Base-by-base conservation (phyloP, 64 coral and sea anemone species). In the Trachythela sp. region DNA sequence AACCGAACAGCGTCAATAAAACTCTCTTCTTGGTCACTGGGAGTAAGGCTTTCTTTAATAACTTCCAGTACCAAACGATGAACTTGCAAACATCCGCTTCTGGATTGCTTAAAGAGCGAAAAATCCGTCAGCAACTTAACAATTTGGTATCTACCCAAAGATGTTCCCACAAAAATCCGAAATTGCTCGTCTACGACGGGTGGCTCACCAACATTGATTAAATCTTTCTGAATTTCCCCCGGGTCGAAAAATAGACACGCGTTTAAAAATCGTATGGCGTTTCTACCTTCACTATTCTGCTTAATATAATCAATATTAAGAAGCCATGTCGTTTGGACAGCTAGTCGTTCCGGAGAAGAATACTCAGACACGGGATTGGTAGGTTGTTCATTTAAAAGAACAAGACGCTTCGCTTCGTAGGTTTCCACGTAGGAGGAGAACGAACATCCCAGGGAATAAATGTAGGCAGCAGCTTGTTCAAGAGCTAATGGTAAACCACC, bases 381-480 rank as follows among this genome's bases (percentile, higher is more conserved):
- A 34, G 41, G 49, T 37, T 43, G 42, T 48, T 90, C 76, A 29
- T 84, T 10, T 40, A 90, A 71, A 50, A 90, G 54, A 27, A 11
- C 38, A 36, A 90, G 48, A 32, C 41, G 58, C 48, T 41, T 38
- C 20, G 77, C 9, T 37, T 31, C n/a, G 39, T 90, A 90, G 41
- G 37, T 83, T 8, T 89, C 71, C 24, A 85, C 33, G 54, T 90
- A 90, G 18, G n/a, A 9, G 6, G 83, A 31, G 22, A 90, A 60
- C 8, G 43, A 1, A 30, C 85, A 86, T 6, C 18, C 5, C 39
- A 92, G 75, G 8, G 48, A 34, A 24, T 88, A 84, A 13, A 92
- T 92, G 34, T 92, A 86, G 20, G 91, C 75, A 70, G 70, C 71
- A 48, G 91, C 91, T 67, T 92, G 91, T 42, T 92, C 91, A 29